Conservation (phyloP, 2,113 vertebrate species). For the Dendropsophus ebraccatus region DNA sequence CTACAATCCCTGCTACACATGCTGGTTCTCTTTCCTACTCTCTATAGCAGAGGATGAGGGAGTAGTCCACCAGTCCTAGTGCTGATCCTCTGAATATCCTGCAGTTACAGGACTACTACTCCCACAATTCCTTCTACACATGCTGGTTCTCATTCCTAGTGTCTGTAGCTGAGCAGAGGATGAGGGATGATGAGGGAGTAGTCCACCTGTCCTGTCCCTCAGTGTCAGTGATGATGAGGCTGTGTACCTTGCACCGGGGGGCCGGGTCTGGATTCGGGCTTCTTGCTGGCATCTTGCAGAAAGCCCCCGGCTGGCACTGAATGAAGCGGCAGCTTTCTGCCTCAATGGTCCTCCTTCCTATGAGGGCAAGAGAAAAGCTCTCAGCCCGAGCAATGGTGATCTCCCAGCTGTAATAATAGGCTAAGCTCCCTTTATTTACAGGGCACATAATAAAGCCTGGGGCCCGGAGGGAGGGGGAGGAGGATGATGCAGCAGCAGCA, state of each 20-base stretch:
- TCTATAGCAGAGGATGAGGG: background rate
- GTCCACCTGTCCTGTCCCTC: background rate
- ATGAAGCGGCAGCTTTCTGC: background rate
- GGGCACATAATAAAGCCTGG: background rate
- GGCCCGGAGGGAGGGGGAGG: background rate
- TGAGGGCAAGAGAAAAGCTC: background rate
- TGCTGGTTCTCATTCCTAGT: too few relatives aligned
- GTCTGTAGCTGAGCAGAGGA: background rate
- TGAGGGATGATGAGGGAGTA: background rate
- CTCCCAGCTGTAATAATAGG: background rate
- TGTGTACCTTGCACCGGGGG: background rate
- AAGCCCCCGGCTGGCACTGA: background rate
- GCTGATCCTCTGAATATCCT: background rate
- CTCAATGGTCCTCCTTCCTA: too few relatives aligned
- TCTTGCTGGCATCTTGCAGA: background rate
- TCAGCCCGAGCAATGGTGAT: background rate
- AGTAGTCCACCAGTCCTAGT: background rate
- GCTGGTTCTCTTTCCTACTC: too few relatives aligned
- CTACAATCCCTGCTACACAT: background rate
- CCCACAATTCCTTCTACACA: background rate
- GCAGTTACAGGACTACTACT: background rate
- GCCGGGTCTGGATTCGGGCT: background rate
- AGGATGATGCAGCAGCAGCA: background rate
- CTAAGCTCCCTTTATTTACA: background rate
- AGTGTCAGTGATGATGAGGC: background rate